A percentile compares a stretch with the other conserved stretches of the same genome.
phyloP scores from a whole-genome alignment of 2,113 vertebrate genomes.

The Calidris pugnax region DNA sequence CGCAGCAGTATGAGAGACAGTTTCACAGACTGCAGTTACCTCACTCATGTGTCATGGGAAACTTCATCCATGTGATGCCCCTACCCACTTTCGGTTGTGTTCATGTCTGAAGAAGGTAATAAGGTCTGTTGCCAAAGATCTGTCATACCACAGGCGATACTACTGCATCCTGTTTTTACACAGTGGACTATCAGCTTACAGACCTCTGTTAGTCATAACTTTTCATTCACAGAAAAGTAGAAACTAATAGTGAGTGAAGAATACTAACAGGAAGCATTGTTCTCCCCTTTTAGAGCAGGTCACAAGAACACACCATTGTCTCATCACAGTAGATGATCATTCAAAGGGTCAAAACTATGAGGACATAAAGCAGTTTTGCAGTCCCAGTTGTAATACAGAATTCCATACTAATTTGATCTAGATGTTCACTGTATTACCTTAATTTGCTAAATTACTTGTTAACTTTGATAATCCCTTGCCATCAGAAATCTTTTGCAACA shows the following conservation, averaged over 20 bases:
- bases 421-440: neutral
- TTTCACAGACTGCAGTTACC: neutral
- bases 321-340: neutral
- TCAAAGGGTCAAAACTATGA: neutral
- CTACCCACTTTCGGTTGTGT: neutral
- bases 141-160: fast-evolving
- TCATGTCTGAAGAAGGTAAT: neutral
- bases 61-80: neutral
- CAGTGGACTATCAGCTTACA: neutral
- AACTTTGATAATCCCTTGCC: neutral
- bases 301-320: fast-evolving
- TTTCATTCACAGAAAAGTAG: neutral
- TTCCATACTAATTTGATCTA: neutral
- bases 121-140: neutral
- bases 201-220: neutral
- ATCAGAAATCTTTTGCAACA: neutral
- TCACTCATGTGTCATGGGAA: neutral
- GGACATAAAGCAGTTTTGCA: neutral
- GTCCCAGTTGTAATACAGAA: neutral
- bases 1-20: neutral
- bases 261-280: neutral
- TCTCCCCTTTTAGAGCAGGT: neutral
- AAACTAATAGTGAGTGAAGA: neutral
- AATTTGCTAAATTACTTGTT: neutral
- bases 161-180: neutral